phyloP scores from a whole-genome alignment of 37 sponge, comb jelly and placozoan species.

The Halichondria panicea region DNA sequence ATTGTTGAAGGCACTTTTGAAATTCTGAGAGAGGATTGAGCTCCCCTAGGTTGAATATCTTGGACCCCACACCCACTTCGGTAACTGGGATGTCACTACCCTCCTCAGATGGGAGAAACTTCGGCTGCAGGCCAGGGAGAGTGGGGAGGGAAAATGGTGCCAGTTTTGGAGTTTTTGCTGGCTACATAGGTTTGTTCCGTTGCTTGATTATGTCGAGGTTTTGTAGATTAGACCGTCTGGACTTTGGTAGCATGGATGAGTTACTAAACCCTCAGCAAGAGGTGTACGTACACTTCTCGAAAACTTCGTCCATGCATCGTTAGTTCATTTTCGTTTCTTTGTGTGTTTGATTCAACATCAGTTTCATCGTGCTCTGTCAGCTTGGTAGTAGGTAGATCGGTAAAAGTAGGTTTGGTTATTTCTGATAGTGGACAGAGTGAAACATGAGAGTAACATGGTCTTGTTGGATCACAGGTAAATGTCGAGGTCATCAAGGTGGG shows the following conservation, averaged over 20 bases:
- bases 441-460: slow-evolving; percentile 78
- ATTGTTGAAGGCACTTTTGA: slow-evolving; percentile 44
- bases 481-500: slow-evolving; percentile 87
- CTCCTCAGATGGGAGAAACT: slow-evolving; percentile 54
- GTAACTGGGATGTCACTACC: slow-evolving; percentile 12
- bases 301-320: too few species aligned
- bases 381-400: slow-evolving; percentile 37
- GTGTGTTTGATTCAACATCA: too few species aligned
- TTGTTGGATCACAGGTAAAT: slow-evolving; percentile 92
- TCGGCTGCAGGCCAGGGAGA: slow-evolving; percentile 64
- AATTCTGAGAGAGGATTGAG: slow-evolving; percentile 37
- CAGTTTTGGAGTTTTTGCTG: slow-evolving; percentile 69
- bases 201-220: slow-evolving; percentile 86
- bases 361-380: slow-evolving; percentile 16
- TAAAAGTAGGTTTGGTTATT: slow-evolving; percentile 26
- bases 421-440: slow-evolving; percentile 71
- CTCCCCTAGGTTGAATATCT: slow-evolving; percentile 50
- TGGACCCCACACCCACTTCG: slow-evolving; percentile 25
- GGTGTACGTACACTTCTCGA: slow-evolving; percentile 1
- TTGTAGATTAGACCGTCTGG: slow-evolving; percentile 81
- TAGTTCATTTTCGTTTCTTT: too few species aligned
- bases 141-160: slow-evolving; percentile 97
- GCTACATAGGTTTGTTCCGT: slow-evolving; percentile 94
- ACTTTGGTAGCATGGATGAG: slow-evolving; percentile 76
- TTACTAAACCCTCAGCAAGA: slow-evolving; percentile 62